Evolutionary conservation across 1,140 invertebrate species (phyloP).

Genomic region (Trissolcus basalis): DNA sequence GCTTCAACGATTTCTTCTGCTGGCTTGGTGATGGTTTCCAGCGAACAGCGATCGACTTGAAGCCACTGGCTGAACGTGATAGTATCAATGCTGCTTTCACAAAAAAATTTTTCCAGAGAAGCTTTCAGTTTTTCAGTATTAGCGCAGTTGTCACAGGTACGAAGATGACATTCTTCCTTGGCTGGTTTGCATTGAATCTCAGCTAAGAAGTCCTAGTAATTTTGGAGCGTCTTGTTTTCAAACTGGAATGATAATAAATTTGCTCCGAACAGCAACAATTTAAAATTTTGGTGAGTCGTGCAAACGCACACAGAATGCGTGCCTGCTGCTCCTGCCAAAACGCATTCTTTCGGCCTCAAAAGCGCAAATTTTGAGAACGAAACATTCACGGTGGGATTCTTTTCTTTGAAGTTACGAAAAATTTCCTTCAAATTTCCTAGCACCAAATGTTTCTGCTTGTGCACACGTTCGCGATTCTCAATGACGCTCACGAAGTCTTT

Average conservation of each 20-base stretch:
- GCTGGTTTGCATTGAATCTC: constrained; percentile 24
- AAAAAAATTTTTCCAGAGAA: constrained; percentile 20
- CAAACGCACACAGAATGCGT: too few species aligned
- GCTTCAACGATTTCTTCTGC: too few species aligned
- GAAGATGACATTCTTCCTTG: constrained; percentile 35
- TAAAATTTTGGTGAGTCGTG: constrained; percentile 48
- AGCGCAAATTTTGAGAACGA: too few species aligned
- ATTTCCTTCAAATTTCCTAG: too few species aligned
- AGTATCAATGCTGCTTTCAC: constrained; percentile 6
- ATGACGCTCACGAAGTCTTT: too few species aligned
- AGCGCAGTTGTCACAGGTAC: constrained; percentile 15
- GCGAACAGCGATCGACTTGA: too few species aligned
- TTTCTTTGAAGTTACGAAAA: constrained; percentile 10
- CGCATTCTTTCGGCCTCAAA: too few species aligned
- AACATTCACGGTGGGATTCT: constrained; percentile 23
- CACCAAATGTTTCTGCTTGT: too few species aligned
- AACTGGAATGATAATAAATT: constrained; percentile 26
- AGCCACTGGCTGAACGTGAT: too few species aligned
- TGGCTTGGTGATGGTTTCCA: too few species aligned
- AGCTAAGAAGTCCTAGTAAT: constrained; percentile 37
- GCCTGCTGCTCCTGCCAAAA: too few species aligned
- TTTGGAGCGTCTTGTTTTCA: constrained; percentile 16
- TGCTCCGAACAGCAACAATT: constrained; percentile 32
- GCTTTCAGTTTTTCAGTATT: constrained; percentile 22
- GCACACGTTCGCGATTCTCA: too few species aligned